These are phyloP conservation scores for Ditula angustiorana DNA, from an alignment of 2,888 invertebrate genomes.

Conservation along the genomic window DNA sequence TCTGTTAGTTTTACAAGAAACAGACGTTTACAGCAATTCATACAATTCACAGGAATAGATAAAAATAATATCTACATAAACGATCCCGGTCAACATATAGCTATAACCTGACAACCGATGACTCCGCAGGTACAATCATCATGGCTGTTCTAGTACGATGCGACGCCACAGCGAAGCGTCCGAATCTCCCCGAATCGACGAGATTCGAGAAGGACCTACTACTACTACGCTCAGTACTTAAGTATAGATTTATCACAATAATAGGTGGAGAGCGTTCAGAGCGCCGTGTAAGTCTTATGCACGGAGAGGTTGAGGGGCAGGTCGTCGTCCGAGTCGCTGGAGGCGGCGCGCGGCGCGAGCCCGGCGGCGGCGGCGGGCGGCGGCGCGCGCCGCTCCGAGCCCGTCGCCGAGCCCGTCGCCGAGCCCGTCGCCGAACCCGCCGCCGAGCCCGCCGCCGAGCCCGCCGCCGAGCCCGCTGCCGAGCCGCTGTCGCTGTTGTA, in stretches of 20 bases:
- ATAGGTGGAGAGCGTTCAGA: constrained; percentile 41
- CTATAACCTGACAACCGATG: background rate
- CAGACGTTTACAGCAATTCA: background rate
- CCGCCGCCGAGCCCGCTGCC: constrained; percentile 8
- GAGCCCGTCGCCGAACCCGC: no score
- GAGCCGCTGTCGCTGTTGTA: constrained; percentile 40
- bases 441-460: background rate
- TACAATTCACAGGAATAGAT: constrained; percentile 1
- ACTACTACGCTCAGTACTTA: background rate
- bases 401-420: background rate
- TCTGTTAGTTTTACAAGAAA: background rate
- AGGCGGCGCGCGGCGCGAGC: constrained; percentile 32
- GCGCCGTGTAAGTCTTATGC: constrained; percentile 51
- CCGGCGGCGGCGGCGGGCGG: no score
- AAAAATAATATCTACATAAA: constrained; percentile 19
- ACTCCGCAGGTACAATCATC: background rate
- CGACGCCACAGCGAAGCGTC: background rate
- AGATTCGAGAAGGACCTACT: background rate
- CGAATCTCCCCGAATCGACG: background rate
- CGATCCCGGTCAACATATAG: background rate
- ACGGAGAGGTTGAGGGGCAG: constrained; percentile 71
- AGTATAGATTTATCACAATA: constrained; percentile 30
- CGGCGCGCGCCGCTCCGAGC: background rate
- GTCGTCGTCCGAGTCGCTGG: constrained; percentile 71
- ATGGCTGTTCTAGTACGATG: background rate